phyloP scores from a whole-genome alignment of 2,113 vertebrate species.

The Chlamydotis undulata region DNA sequence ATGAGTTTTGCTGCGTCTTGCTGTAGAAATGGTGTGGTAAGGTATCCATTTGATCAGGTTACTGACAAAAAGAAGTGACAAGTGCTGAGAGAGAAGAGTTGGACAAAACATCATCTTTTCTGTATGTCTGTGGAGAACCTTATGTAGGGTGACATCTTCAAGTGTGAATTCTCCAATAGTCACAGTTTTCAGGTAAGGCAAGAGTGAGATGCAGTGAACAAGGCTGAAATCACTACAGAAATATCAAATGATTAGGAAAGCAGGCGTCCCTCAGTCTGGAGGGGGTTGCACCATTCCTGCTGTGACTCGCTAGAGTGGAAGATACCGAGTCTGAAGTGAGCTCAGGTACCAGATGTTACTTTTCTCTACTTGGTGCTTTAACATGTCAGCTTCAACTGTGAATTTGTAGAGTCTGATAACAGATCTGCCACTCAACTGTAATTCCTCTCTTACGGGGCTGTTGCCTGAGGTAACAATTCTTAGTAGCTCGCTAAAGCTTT shows the following conservation, averaged over 20 bases:
- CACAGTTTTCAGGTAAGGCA: not conserved
- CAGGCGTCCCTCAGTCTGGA: not conserved
- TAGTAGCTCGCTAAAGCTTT: not conserved
- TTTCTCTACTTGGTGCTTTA: not conserved
- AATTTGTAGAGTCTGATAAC: not conserved
- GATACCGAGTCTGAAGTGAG: not conserved
- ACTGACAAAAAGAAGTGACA: not conserved
- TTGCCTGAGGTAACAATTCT: not conserved
- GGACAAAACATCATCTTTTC: not conserved
- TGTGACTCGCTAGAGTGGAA: not conserved
- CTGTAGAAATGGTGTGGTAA: not conserved
- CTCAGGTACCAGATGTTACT: not conserved
- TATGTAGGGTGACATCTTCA: not conserved
- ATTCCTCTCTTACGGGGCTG: not conserved
- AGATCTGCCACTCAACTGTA: not conserved
- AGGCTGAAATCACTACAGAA: not conserved
- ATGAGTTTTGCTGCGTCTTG: not conserved
- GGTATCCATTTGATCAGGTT: not conserved
- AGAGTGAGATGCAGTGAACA: not conserved
- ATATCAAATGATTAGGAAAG: not conserved
- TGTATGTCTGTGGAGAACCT: not conserved
- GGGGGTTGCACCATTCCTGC: not conserved
- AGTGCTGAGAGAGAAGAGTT: not conserved
- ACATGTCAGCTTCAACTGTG: not conserved
- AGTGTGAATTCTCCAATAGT: not conserved